phyloP scores from a whole-genome alignment of 2,113 vertebrate genomes.

The Muntiacus reevesi region DNA sequence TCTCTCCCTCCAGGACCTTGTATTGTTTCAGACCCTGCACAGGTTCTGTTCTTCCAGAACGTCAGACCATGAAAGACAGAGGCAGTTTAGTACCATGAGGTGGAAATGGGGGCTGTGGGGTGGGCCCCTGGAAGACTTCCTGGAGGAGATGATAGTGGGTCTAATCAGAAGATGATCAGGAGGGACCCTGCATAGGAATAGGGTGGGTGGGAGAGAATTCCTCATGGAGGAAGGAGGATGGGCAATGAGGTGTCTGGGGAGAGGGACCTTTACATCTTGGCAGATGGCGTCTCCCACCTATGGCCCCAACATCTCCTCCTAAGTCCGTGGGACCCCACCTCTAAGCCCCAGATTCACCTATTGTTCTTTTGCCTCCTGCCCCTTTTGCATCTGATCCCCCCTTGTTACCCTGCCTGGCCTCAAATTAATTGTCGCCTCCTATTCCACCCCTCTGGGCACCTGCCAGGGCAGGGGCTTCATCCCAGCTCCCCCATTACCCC shows the following conservation, averaged over 20 bases:
- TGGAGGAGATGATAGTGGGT: not conserved
- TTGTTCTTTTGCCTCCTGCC: not conserved
- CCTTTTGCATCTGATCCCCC: not conserved
- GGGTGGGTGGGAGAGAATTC: not conserved
- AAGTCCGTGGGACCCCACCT: not conserved
- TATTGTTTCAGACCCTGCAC: not conserved
- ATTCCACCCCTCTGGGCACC: not conserved
- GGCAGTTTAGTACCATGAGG: not conserved
- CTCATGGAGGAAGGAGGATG: not conserved
- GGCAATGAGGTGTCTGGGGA: not conserved
- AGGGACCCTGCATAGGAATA: too few species aligned
- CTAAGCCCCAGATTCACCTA: not conserved
- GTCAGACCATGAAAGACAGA: not conserved
- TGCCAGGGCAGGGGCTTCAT: not conserved
- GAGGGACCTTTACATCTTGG: not conserved
- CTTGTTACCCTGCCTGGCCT: not conserved
- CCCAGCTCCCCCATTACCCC: not conserved
- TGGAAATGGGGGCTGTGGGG: not conserved
- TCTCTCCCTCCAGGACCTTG: not conserved
- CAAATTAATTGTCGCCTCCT: not conserved
- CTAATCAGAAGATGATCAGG: not conserved
- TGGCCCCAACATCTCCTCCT: not conserved
- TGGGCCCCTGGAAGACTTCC: not conserved
- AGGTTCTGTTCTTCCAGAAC: not conserved
- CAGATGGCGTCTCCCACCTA: not conserved